These are phyloP conservation scores for Phrynocephalus vlangalii DNA, from an alignment of 2,797 vertebrate species.

Conservation along the genomic window DNA sequence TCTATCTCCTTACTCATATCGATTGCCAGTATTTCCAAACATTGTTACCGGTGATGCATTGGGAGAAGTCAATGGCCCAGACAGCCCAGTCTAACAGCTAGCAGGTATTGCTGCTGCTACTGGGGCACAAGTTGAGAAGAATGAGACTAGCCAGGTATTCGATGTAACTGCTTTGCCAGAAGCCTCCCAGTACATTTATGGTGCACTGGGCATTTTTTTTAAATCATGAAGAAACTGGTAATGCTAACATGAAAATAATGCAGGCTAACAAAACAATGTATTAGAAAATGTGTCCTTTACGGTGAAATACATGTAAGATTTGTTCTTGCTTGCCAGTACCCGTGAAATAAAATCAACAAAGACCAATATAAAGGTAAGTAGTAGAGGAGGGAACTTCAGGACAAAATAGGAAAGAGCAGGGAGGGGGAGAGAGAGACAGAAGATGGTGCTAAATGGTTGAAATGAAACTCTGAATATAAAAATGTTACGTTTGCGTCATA, in stretches of 20 bases:
- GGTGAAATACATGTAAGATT: conserved; percentile 45
- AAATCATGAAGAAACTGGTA: conserved; percentile 35
- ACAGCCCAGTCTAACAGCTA: no score
- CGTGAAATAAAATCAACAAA: conserved; percentile 22
- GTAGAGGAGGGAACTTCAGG: neutral
- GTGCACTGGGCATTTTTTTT: neutral
- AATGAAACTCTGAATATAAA: neutral
- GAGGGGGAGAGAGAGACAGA: no score
- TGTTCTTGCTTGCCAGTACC: conserved; percentile 23
- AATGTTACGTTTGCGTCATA: neutral
- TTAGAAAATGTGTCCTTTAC: conserved; percentile 41
- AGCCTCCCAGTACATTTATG: conserved; percentile 32
- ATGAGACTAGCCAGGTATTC: no score
- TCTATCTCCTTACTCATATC: no score
- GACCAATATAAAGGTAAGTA: neutral
- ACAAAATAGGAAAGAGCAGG: neutral
- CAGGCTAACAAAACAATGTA: conserved; percentile 28
- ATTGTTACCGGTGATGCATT: no score
- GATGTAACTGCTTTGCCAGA: conserved; percentile 14
- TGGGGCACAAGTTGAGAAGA: neutral
- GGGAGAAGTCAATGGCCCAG: no score
- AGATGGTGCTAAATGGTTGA: neutral
- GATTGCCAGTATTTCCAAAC: no score
- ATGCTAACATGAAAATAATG: conserved; percentile 45
- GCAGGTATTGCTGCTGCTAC: neutral